Percentiles rank a stretch among this genome's conserved stretches.
Evolutionary conservation across 2,797 vertebrate genomes (phyloP).

Genomic region (Crypturellus tataupa): DNA sequence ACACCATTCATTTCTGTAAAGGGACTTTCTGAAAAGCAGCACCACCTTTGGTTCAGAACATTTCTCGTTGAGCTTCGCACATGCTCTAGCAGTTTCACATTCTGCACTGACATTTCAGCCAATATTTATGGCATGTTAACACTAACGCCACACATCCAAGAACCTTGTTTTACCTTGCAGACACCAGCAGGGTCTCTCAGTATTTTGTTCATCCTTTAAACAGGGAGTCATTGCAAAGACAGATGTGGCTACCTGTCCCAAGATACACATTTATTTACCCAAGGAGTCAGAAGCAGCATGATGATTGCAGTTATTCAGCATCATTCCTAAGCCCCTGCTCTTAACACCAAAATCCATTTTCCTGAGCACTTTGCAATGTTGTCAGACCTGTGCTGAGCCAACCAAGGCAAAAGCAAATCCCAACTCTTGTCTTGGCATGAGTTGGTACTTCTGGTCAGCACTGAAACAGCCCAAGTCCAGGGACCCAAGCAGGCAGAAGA

Average conservation of each 20-base stretch:
- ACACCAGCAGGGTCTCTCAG: background rate
- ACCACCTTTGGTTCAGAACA: background rate
- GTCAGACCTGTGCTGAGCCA: background rate
- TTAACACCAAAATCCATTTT: background rate
- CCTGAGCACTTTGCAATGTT: background rate
- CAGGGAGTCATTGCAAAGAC: background rate
- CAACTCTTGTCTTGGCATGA: background rate
- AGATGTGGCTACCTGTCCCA: background rate
- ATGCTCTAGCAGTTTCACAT: background rate
- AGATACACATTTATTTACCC: background rate
- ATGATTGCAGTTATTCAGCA: fast-evolving
- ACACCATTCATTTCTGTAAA: background rate
- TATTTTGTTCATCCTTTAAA: background rate
- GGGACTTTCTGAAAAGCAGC: background rate
- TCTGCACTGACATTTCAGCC: background rate
- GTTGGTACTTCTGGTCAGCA: background rate
- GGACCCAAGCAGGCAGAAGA: background rate
- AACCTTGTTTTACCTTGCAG: background rate
- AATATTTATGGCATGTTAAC: background rate
- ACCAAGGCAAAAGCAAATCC: background rate
- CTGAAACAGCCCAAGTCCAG: background rate
- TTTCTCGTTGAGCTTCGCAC: background rate
- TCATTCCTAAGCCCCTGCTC: background rate
- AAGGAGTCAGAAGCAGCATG: background rate
- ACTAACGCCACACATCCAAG: background rate